Base-by-base conservation (phyloP, 1,140 invertebrate genomes). In the Rhagoletis zephyria region DNA sequence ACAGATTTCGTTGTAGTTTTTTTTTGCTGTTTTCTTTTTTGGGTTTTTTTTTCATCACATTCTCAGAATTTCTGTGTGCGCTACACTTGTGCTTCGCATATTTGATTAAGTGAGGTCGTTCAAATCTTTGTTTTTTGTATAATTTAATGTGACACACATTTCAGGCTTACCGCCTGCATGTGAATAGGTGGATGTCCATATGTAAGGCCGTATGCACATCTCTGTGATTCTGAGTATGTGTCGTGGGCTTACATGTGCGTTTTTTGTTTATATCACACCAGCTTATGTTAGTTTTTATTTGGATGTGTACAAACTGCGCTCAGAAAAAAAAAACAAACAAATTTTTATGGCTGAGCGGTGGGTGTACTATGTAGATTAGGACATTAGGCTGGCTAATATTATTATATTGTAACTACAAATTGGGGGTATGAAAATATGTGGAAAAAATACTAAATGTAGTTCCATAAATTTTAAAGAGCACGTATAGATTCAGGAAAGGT, bases 111-210 rank as follows among this genome's bases (percentile, higher is more conserved):
- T 74, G 14, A 40, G 42, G 16, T 12, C 10, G 30, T 74, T 74
- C 42, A 16, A 74, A 48, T 74, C 42, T 74, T 48, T 16, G 40
- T 74, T 65, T 65, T 65, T 74, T n/a, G 42, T 45, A 45, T 45
- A 74, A 45, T 45, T 48, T 74, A 74, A 74, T 74, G 67, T 74
- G 67, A 74, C 67, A 74, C 67, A 74, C 67, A 74, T 74, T 74
- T 74, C 42, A 74, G 45, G 42, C 42, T 45, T 45, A 74, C 40
- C 40, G 45, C 67, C 67, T 48, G 42, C 67, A 45, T 74, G 40
- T 74, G 67, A 74, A 74, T 45, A 16, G 45, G 12, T 74, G 67
- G 40, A 40, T 74, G 45, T 40, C 48, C 5, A 16, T 42, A 14
- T 30, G 45, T 67, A 40, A 30, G 67, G 10, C 14, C 42, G 14